These are phyloP conservation scores for Ceratoteleas bidentatus DNA, from an alignment of 1,140 invertebrate species.

Conservation along the genomic window DNA sequence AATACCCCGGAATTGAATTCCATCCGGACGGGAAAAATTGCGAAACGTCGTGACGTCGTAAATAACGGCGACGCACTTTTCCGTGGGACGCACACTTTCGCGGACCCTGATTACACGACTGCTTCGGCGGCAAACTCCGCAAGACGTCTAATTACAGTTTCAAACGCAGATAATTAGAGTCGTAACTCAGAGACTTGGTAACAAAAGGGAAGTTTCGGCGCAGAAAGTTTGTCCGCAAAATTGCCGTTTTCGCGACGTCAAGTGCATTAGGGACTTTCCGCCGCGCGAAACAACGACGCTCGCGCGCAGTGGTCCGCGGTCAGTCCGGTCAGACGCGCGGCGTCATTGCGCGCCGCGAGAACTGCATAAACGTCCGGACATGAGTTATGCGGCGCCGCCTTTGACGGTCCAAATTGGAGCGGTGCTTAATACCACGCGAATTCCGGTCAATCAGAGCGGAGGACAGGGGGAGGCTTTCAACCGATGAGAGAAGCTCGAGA, in stretches of 20 bases:
- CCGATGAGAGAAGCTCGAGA: no score
- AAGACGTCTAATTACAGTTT: constrained; percentile 66
- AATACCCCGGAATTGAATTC: constrained; percentile 72
- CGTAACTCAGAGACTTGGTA: constrained; percentile 61
- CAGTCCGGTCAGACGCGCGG: constrained; percentile 42
- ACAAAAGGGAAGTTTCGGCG: constrained; percentile 60
- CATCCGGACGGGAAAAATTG: constrained; percentile 68
- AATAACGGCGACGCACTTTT: constrained; percentile 34
- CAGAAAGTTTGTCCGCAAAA: constrained; percentile 59
- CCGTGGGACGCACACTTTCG: constrained; percentile 14
- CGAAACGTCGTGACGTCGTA: constrained; percentile 34
- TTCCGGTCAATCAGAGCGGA: no score
- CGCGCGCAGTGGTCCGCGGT: constrained; percentile 34
- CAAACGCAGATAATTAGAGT: constrained; percentile 67
- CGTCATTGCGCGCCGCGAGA: constrained; percentile 13
- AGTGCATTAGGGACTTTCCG: constrained; percentile 48
- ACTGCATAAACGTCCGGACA: constrained; percentile 21
- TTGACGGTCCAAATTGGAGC: neutral
- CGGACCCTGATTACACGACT: constrained; percentile 36
- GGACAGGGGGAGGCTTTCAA: no score
- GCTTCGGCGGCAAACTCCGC: constrained; percentile 48
- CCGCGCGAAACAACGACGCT: constrained; percentile 19
- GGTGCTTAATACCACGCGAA: neutral
- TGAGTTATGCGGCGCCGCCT: neutral
- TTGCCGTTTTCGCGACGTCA: constrained; percentile 62